phyloP scores from a whole-genome alignment of 2,797 vertebrate genomes.

The Falco berigora region DNA sequence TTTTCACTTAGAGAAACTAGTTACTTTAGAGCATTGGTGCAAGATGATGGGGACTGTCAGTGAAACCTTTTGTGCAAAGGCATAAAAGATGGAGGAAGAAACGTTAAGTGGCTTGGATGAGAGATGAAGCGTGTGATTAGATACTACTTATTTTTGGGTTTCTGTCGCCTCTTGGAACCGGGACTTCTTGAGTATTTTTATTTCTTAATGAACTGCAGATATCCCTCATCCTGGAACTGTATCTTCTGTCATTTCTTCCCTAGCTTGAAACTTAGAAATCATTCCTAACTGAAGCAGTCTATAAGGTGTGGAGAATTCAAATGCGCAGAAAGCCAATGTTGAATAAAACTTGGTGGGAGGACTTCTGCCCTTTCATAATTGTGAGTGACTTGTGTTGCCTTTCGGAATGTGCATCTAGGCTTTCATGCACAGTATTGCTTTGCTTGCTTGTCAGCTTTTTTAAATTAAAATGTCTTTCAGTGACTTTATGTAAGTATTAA shows the following conservation, averaged over 20 bases:
- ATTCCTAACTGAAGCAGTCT: neutral
- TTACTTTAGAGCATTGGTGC: neutral
- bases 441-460: neutral
- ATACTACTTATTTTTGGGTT: neutral
- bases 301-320: neutral
- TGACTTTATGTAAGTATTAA: neutral
- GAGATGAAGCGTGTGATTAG: neutral
- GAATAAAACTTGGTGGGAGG: neutral
- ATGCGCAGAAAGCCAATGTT: neutral
- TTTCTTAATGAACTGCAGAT: neutral
- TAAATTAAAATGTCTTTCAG: neutral
- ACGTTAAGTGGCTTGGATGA: neutral
- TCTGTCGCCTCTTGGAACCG: neutral
- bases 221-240: accelerated
- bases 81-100: neutral
- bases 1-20: neutral
- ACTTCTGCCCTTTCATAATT: neutral
- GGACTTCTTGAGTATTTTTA: neutral
- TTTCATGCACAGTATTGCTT: neutral
- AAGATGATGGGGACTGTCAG: neutral
- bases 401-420: neutral
- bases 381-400: neutral
- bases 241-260: neutral
- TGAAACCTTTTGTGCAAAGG: neutral
- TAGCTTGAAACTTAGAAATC: neutral